A percentile compares a stretch with the other conserved stretches of the same genome.
Conservation (phyloP, 1,140 invertebrate species). For the Drosophila leontia region DNA sequence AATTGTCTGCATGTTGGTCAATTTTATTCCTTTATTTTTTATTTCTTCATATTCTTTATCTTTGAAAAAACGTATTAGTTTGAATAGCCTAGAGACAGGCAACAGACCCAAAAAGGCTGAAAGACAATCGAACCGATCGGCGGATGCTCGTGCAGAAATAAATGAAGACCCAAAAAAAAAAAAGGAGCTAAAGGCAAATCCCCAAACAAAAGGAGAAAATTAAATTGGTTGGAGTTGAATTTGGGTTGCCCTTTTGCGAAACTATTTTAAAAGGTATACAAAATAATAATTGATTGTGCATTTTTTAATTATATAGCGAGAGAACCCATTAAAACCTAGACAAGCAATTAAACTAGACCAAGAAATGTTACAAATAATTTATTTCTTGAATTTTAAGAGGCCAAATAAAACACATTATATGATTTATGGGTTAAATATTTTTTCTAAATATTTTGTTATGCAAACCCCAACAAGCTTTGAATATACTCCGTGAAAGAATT, state of each 20-base stretch:
- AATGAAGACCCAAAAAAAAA: conserved; percentile 43
- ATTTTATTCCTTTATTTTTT: conserved; percentile 25
- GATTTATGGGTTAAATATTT: not conserved
- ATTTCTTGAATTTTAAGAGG: not conserved
- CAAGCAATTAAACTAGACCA: not conserved
- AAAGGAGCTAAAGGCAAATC: conserved; percentile 18
- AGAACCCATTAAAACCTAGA: not conserved
- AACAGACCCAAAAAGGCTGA: conserved; percentile 23
- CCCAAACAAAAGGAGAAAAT: conserved; percentile 21
- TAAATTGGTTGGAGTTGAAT: conserved; percentile 16
- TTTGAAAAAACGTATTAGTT: conserved; percentile 62
- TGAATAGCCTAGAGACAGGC: conserved; percentile 35
- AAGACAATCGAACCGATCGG: conserved; percentile 11
- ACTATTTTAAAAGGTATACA: not conserved
- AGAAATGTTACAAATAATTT: not conserved
- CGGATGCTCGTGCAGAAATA: conserved; percentile 44
- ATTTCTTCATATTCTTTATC: conserved; percentile 2
- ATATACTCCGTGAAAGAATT: not conserved
- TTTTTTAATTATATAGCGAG: not conserved
- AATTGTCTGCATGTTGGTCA: conserved; percentile 57
- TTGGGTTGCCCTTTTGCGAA: conserved; percentile 4
- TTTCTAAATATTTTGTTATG: not conserved
- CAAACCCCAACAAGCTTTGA: not conserved
- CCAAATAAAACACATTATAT: not conserved
- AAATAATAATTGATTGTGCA: conserved; percentile 13